Evolutionary conservation across 2,113 vertebrate species (phyloP).

Genomic region (Petaurus breviceps): DNA sequence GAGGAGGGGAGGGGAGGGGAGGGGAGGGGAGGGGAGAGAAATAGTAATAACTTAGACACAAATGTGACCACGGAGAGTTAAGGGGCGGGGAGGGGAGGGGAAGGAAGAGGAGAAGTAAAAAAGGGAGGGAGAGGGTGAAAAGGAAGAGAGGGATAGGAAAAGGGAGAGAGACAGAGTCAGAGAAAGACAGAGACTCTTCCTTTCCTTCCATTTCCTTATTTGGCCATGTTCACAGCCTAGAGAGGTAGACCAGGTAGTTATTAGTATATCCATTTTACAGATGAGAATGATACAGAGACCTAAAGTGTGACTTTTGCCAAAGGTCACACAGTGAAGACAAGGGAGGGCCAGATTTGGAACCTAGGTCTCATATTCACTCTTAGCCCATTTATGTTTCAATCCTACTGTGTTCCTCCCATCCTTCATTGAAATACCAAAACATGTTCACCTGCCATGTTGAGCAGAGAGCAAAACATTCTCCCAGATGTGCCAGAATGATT

Average conservation of each 20-base stretch:
- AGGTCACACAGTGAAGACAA: neutral
- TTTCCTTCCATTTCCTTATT: neutral
- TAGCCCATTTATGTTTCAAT: neutral
- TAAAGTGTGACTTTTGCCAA: neutral
- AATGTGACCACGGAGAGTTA: too few relatives aligned
- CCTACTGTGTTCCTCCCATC: accelerated
- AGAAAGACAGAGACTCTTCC: neutral
- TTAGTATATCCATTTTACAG: neutral
- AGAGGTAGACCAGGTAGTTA: neutral
- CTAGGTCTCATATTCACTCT: neutral
- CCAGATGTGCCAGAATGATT: neutral
- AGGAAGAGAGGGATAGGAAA: accelerated
- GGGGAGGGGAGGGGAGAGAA: neutral
- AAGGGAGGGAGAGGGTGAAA: neutral
- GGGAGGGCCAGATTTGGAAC: too few relatives aligned
- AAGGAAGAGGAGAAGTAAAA: too few relatives aligned
- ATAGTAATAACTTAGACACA: too few relatives aligned
- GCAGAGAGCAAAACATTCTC: neutral
- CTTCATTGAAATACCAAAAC: neutral
- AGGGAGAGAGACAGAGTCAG: neutral
- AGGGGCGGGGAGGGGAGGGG: accelerated
- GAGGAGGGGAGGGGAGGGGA: too few relatives aligned
- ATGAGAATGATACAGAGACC: neutral
- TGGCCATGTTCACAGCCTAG: neutral
- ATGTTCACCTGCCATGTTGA: neutral